phyloP scores from a whole-genome alignment of 2,113 vertebrate species.

The Gavia stellata region DNA sequence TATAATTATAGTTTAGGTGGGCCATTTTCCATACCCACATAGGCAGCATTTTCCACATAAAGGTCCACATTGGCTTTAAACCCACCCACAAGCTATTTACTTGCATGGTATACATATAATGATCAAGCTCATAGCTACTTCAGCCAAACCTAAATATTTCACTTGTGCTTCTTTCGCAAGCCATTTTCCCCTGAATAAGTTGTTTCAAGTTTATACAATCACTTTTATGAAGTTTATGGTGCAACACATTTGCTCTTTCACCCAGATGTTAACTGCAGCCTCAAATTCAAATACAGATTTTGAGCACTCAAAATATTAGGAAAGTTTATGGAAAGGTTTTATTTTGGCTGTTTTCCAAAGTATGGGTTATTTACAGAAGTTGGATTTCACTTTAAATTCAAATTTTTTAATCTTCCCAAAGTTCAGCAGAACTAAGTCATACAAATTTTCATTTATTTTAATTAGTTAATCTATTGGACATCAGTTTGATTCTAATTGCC shows the following conservation, averaged over 20 bases:
- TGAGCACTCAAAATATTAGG: background rate
- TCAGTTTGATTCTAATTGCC: background rate
- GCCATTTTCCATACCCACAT: constrained; percentile 44
- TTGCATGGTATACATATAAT: background rate
- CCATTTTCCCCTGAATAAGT: background rate
- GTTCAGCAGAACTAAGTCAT: background rate
- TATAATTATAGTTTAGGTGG: constrained; percentile 28
- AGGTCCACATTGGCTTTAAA: constrained; percentile 36
- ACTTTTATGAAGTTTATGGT: background rate
- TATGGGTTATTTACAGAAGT: background rate
- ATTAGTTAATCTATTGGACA: background rate
- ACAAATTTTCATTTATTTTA: background rate
- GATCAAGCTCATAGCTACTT: background rate
- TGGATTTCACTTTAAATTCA: background rate
- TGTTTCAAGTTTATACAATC: background rate
- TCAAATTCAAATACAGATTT: background rate
- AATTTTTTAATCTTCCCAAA: background rate
- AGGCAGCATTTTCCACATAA: constrained; percentile 54
- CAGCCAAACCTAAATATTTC: constrained; percentile 53
- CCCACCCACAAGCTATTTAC: constrained; percentile 38
- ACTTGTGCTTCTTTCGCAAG: background rate
- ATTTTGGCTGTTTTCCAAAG: background rate
- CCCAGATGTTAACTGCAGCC: background rate
- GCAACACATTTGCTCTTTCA: background rate
- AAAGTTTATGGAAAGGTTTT: background rate